A percentile compares a stretch with the other conserved stretches of the same genome.
phyloP scores from a whole-genome alignment of 2,888 invertebrate genomes.

The Acanthoscelides obtectus region DNA sequence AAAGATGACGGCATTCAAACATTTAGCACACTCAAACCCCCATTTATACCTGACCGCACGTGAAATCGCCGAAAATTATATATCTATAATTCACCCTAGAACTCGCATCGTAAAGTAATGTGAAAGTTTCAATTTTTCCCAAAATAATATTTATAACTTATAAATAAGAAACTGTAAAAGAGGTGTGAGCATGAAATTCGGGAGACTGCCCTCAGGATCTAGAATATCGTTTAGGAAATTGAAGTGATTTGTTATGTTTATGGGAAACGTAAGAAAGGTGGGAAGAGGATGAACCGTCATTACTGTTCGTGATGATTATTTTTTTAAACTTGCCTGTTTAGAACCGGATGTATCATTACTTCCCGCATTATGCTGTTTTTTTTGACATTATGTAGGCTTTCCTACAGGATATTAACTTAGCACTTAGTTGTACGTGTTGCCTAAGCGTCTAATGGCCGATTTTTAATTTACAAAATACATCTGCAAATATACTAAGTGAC shows the following conservation, averaged over 20 bases:
- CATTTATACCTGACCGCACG: background rate
- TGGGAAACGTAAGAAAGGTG: background rate
- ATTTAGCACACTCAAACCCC: background rate
- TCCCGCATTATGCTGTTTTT: too few species aligned
- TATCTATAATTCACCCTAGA: background rate
- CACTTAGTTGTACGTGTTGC: too few species aligned
- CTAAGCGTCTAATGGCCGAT: too few species aligned
- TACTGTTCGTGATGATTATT: background rate
- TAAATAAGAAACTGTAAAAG: background rate
- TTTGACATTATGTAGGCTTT: too few species aligned
- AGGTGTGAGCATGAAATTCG: background rate
- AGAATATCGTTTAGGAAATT: background rate
- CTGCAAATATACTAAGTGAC: too few species aligned
- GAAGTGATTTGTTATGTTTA: background rate
- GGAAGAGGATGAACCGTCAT: background rate
- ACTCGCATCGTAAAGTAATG: constrained; percentile 3
- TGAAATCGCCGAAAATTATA: background rate
- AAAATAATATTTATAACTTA: constrained; percentile 2
- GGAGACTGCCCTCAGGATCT: background rate
- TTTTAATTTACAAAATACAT: too few species aligned
- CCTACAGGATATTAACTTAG: too few species aligned
- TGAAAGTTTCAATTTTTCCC: constrained; percentile 4
- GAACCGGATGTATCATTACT: background rate
- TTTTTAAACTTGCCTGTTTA: background rate
- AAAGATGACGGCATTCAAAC: background rate